These are phyloP conservation scores for Lepidonotus clava DNA, from an alignment of 2,888 invertebrate genomes.

Conservation along the genomic window DNA sequence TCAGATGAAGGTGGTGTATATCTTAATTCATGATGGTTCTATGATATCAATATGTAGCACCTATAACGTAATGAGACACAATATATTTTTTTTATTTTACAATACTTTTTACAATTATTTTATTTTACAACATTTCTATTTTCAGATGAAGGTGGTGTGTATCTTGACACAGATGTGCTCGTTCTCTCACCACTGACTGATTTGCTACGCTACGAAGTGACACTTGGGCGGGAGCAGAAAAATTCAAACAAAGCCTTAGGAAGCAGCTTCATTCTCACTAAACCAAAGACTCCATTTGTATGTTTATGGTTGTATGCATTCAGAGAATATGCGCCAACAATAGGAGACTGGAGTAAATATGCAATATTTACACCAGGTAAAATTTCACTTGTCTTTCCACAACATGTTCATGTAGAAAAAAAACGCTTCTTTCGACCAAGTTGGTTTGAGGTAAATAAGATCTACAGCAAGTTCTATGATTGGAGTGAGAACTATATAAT, in stretches of 20 bases:
- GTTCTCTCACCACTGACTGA: neutral
- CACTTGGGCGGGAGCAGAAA: neutral
- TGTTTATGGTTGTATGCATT: slow-evolving; percentile 18
- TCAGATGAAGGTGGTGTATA: slow-evolving; percentile 27
- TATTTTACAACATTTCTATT: no score
- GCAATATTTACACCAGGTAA: neutral
- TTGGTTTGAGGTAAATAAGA: neutral
- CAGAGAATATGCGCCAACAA: neutral
- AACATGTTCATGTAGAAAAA: neutral
- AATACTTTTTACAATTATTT: no score
- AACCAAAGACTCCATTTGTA: neutral
- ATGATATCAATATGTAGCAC: no score
- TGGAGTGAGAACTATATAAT: slow-evolving; percentile 19
- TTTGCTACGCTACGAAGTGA: neutral
- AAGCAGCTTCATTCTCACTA: slow-evolving; percentile 6
- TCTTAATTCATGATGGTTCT: no score
- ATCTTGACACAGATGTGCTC: slow-evolving; percentile 21
- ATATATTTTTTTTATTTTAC: no score
- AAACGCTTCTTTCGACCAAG: neutral
- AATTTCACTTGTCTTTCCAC: neutral
- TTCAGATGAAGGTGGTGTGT: slow-evolving; percentile 16
- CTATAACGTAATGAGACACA: no score
- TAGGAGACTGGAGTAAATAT: neutral
- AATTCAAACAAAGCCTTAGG: neutral
- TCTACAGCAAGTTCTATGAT: slow-evolving; percentile 9